Conservation (phyloP, 1,140 invertebrate genomes). For the fruit fly (Drosophila melanogaster) region Release_6_plus_ISO1_MT NC_004354.4:2367501-2368000, state of each 20-base stretch:
- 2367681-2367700: slow-evolving; percentile 47
- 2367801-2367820: slow-evolving; percentile 58
- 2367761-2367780: slow-evolving; percentile 25
- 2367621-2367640: slow-evolving; percentile 18
- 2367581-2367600: slow-evolving; percentile 81
- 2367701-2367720: slow-evolving; percentile 58
- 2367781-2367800: slow-evolving; percentile 50
- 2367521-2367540: slow-evolving; percentile 29
- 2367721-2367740: slow-evolving; percentile 43
- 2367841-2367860: slow-evolving; percentile 74
- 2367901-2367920: slow-evolving; percentile 27
- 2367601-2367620: slow-evolving; percentile 51
- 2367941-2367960: slow-evolving; percentile 30
- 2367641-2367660: slow-evolving; percentile 21
- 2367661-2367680: slow-evolving; percentile 40
- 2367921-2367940: slow-evolving; percentile 41
- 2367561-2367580: slow-evolving; percentile 71
- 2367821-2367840: slow-evolving; percentile 78
- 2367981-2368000: not conserved
- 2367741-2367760: slow-evolving; percentile 32
- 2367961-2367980: slow-evolving; percentile 42
- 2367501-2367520: slow-evolving; percentile 32
- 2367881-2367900: slow-evolving; percentile 48
- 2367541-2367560: slow-evolving; percentile 11
- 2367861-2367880: slow-evolving; percentile 58